Evolutionary conservation across 2,797 vertebrate species (phyloP), one percentile per base, ranked within the genome.

Genomic region (Gallirallus australis): DNA sequence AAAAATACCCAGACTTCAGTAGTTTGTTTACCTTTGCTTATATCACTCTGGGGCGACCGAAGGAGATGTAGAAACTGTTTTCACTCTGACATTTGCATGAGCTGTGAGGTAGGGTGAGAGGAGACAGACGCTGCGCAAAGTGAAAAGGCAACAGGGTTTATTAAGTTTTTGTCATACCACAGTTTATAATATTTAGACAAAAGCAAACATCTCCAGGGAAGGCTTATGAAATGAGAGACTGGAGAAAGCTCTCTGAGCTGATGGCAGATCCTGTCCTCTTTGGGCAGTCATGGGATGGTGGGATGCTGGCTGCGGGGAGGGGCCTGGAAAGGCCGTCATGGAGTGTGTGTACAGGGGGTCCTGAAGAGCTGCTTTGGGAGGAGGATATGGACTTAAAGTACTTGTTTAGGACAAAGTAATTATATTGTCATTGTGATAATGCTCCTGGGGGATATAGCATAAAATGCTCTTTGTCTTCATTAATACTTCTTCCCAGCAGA

Each of bases 21-120:
- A 86, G 80, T 90, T 91, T 97, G 93, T 96, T 95, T 97, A 78
- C 92, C 68, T 97, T 87, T 94, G 68, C 83, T 92, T 92, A 30
- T 92, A 90, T 82, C 78, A 89, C 79, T 94, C 45, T 71, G 83
- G 64, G 56, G 90, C 1, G 30, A 94, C 90, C 78, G 1, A 3
- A 80, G 83, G 91, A 95, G 75, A 89, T 86, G 83, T 66, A 94
- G 86, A 60, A 95, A 89, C 91, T 80, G 56, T 79, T 96, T 88
- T 94, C 19, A 5, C 80, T 89, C 68, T 94, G 95, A 87, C 93
- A 87, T 92, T 95, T 90, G 88, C 86, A 64, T 73, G 93, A 95
- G 86, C 90, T 1, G 2, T 0, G 11, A 89, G 90, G 71, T 78
- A 60, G 86, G 86, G 93, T 91, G 90, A 95, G 86, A 96, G 86